Percentiles rank a stretch among this genome's conserved stretches.
These are phyloP conservation scores for Macroglossus sobrinus DNA, from an alignment of 2,113 vertebrate genomes.

Conservation along the genomic window DNA sequence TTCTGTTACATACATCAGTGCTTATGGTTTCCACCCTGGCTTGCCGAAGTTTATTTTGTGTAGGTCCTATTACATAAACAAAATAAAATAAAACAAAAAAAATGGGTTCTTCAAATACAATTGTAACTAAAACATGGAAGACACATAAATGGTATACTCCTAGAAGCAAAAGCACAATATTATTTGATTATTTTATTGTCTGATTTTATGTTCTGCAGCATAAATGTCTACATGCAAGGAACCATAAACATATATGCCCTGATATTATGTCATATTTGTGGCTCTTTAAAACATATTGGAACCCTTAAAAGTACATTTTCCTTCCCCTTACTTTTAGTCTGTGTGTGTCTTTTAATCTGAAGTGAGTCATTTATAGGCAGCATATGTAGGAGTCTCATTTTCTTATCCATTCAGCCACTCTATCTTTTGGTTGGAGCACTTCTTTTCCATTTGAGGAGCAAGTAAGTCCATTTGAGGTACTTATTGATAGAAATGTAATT, in stretches of 20 bases:
- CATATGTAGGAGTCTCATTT: no score
- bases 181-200: not conserved
- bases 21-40: conserved; percentile 93
- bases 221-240: not conserved
- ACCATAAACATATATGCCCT: not conserved
- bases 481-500: no score
- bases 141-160: not conserved
- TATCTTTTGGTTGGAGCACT: no score
- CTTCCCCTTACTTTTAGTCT: no score
- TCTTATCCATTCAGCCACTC: no score
- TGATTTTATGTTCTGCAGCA: not conserved
- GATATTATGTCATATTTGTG: not conserved
- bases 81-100: not conserved
- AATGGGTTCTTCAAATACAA: conserved; percentile 7
- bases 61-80: conserved; percentile 71
- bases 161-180: not conserved
- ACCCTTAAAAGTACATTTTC: not conserved
- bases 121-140: not conserved
- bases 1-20: conserved; percentile 85
- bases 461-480: no score
- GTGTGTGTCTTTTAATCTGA: no score
- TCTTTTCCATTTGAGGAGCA: no score
- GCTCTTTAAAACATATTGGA: not conserved
- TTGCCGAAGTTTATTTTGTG: conserved; percentile 87
- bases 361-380: no score